Percentiles rank a stretch among this genome's conserved stretches.
These are phyloP conservation scores for Anguilla japonica DNA, from an alignment of 2,113 vertebrate species.

Conservation along the genomic window DNA sequence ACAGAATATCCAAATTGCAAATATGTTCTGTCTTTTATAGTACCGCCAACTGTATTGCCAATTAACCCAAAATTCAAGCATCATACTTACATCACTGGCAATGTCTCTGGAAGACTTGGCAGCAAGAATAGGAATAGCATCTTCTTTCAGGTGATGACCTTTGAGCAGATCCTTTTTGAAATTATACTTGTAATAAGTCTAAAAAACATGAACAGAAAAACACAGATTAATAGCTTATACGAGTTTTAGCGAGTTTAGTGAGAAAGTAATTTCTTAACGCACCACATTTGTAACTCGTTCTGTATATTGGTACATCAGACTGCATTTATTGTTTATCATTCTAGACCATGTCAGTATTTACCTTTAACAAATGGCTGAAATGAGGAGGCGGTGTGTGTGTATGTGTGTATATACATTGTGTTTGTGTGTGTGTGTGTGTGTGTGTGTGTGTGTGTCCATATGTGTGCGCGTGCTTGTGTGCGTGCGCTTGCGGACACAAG, in stretches of 20 bases:
- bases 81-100: constrained; percentile 86
- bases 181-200: constrained; percentile 83
- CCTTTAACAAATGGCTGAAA: not conserved
- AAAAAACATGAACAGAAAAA: constrained; percentile 35
- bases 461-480: not conserved
- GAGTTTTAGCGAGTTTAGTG: not conserved
- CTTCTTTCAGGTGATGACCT: constrained; percentile 80
- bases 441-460: not conserved
- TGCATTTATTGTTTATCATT: not conserved
- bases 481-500: not conserved
- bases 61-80: not conserved
- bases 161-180: constrained; percentile 85
- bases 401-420: not conserved
- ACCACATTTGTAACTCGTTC: not conserved
- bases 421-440: not conserved
- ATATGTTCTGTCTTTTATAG: not conserved
- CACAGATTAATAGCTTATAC: not conserved
- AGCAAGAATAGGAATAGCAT: constrained; percentile 81
- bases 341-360: not conserved
- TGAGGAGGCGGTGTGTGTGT: not conserved
- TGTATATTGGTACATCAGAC: not conserved
- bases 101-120: constrained; percentile 84
- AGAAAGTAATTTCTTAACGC: not conserved
- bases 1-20: not conserved
- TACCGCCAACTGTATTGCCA: not conserved